Evolutionary conservation across 1,140 invertebrate species (phyloP).

Genomic region (Doryteuthis pealeii): DNA sequence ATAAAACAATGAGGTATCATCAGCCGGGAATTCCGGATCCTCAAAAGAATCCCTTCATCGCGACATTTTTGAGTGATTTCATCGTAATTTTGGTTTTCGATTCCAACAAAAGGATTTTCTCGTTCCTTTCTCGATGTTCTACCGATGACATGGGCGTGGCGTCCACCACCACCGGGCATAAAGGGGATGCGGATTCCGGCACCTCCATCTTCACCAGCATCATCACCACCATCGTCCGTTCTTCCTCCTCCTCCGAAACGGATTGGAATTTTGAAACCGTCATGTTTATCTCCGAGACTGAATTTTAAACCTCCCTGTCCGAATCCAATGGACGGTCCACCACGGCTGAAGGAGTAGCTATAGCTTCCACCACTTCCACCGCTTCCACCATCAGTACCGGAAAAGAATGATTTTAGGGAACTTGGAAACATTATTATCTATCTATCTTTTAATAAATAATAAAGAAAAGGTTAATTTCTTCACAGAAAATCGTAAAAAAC

Average conservation of each 20-base stretch:
- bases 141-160: slow-evolving; percentile 5
- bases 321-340: too few relatives aligned
- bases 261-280: too few relatives aligned
- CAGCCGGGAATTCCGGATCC: slow-evolving; percentile 39
- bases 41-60: slow-evolving; percentile 34
- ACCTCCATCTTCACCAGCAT: neutral
- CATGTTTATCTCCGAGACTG: slow-evolving; percentile 5
- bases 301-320: neutral
- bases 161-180: neutral
- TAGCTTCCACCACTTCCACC: too few relatives aligned
- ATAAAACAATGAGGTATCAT: slow-evolving; percentile 37
- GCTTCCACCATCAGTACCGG: too few relatives aligned
- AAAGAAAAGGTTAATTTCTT: too few relatives aligned
- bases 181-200: neutral
- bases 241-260: neutral
- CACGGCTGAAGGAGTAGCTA: too few relatives aligned
- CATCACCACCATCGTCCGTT: too few relatives aligned
- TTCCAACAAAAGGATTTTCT: slow-evolving; percentile 16
- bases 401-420: too few relatives aligned
- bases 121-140: slow-evolving; percentile 2
- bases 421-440: too few relatives aligned
- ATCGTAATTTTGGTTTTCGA: slow-evolving; percentile 28
- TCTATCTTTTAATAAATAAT: too few relatives aligned
- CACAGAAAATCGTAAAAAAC: too few relatives aligned
- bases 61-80: slow-evolving; percentile 30